phyloP scores from a whole-genome alignment of 2,888 invertebrate species.

The Cosmia trapezina region DNA sequence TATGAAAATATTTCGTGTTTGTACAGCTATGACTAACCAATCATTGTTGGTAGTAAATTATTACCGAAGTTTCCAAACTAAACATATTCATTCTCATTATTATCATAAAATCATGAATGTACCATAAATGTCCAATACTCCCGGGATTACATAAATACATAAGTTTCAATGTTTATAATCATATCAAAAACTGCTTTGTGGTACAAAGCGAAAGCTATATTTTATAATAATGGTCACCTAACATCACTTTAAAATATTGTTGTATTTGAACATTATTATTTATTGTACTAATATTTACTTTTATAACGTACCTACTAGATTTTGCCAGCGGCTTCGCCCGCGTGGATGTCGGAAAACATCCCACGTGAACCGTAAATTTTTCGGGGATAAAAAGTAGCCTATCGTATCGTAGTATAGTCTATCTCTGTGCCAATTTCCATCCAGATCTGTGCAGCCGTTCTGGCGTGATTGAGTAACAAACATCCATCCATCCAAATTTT shows the following conservation, averaged over 20 bases:
- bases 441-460: too few relatives aligned
- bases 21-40: not conserved
- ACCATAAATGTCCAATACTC: constrained; percentile 15
- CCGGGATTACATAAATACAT: constrained; percentile 30
- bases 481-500: too few relatives aligned
- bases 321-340: too few relatives aligned
- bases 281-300: not conserved
- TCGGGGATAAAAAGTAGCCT: too few relatives aligned
- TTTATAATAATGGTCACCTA: constrained; percentile 17
- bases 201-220: constrained; percentile 13
- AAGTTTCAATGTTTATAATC: constrained; percentile 41
- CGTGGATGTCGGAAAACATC: too few relatives aligned
- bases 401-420: too few relatives aligned
- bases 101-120: constrained; percentile 23
- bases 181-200: constrained; percentile 17
- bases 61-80: constrained; percentile 9
- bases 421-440: too few relatives aligned
- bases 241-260: constrained; percentile 6
- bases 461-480: too few relatives aligned
- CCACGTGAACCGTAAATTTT: too few relatives aligned
- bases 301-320: too few relatives aligned
- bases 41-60: constrained; percentile 29
- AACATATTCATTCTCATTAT: constrained; percentile 9
- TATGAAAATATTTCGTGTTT: constrained; percentile 3
- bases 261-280: not conserved